Evolutionary conservation across 2,888 invertebrate species (phyloP).

Genomic region (Drosophila formosana): DNA sequence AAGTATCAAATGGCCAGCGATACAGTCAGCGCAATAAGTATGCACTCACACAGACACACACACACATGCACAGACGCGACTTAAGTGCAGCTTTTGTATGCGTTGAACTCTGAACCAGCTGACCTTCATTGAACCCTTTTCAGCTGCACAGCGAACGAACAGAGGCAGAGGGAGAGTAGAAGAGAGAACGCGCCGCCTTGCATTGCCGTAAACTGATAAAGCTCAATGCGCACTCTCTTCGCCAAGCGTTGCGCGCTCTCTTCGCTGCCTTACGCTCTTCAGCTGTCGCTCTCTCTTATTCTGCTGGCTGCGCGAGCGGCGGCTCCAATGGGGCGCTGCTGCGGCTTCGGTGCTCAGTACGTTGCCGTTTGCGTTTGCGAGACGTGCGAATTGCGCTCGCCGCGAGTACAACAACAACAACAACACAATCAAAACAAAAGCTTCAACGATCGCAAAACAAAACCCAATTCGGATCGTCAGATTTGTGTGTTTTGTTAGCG

Average conservation of each 20-base stretch:
- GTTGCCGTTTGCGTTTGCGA: constrained; percentile 71
- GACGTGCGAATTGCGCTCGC: constrained; percentile 74
- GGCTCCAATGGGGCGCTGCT: constrained; percentile 58
- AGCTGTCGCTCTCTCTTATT: constrained; percentile 9
- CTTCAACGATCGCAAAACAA: constrained; percentile 1
- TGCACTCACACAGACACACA: constrained; percentile 16
- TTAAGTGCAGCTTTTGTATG: constrained; percentile 46
- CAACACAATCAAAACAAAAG: constrained; percentile 5
- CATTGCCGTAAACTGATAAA: constrained; percentile 48
- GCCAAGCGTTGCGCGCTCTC: constrained; percentile 3
- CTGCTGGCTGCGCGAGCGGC: constrained; percentile 30
- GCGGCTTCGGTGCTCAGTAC: constrained; percentile 63
- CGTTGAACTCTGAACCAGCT: constrained; percentile 84
- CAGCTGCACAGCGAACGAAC: constrained; percentile 37
- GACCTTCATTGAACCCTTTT: constrained; percentile 83
- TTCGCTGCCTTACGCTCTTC: constrained; percentile 27
- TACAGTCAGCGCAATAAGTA: constrained; percentile 54
- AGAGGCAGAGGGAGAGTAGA: background rate
- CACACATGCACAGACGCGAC: constrained; percentile 5
- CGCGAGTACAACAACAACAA: constrained; percentile 23
- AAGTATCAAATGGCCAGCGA: constrained; percentile 78
- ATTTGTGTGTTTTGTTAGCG: constrained; percentile 3
- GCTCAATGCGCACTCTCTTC: constrained; percentile 44
- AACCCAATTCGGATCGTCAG: constrained; percentile 16
- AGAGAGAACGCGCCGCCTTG: background rate